phyloP scores from a whole-genome alignment of 2,888 invertebrate genomes.

The Busseola fusca region DNA sequence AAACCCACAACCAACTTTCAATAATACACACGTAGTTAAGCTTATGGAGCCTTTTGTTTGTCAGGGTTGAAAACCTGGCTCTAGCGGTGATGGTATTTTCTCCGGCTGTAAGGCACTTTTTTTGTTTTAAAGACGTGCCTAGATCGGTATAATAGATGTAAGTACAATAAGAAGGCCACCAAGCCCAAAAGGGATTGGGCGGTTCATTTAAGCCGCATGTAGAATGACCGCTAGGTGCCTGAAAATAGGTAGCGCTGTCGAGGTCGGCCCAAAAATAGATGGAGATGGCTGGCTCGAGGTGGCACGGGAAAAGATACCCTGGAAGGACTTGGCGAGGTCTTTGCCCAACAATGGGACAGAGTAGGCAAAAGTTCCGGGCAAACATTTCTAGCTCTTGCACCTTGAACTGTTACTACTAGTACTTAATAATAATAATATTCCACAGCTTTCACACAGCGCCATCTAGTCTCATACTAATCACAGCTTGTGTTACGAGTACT shows the following conservation, averaged over 20 bases:
- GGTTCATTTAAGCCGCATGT: background rate
- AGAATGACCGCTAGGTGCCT: background rate
- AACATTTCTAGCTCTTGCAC: background rate
- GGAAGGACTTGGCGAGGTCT: background rate
- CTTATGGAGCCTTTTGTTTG: background rate
- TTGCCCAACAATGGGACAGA: background rate
- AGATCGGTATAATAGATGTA: background rate
- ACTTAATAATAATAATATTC: too few species aligned
- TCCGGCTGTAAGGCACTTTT: background rate
- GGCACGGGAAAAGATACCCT: background rate
- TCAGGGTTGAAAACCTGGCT: too few species aligned
- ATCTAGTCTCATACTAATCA: too few species aligned
- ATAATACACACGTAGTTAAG: background rate
- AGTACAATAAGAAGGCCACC: background rate
- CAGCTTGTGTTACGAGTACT: too few species aligned
- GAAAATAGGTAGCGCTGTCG: background rate
- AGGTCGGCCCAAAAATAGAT: background rate
- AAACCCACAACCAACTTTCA: background rate
- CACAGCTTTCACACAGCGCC: too few species aligned
- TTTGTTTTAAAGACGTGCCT: background rate
- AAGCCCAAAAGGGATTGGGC: background rate
- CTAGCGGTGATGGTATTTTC: background rate
- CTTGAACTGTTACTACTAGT: too few species aligned
- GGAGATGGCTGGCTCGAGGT: background rate
- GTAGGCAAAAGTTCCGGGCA: background rate